Evolutionary conservation across 2,797 vertebrate species (phyloP).

Genomic region (Neopelma chrysocephalum): DNA sequence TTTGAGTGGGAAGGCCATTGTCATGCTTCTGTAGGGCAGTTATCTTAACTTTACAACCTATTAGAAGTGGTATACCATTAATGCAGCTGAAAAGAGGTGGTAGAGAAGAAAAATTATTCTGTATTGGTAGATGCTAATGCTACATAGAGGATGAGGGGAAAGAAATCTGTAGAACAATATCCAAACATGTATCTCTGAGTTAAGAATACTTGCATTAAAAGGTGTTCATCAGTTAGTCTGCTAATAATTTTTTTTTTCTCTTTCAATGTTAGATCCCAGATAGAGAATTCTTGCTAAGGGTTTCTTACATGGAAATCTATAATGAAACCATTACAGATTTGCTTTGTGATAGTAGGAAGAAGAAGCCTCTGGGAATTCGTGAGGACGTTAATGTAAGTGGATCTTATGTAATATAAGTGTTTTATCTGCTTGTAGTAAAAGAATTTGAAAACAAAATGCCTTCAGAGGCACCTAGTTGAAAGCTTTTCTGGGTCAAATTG

Average conservation of each 20-base stretch:
- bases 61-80: neutral
- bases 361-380: constrained; percentile 91
- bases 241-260: neutral
- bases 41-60: neutral
- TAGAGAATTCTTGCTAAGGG: constrained; percentile 93
- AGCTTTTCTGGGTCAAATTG: neutral
- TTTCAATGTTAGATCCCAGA: constrained; percentile 82
- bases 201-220: neutral
- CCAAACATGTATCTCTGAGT: neutral
- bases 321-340: constrained; percentile 95
- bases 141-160: neutral
- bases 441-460: neutral
- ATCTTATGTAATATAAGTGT: neutral
- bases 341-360: constrained; percentile 88
- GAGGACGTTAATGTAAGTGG: constrained; percentile 89
- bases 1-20: neutral
- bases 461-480: neutral
- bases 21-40: neutral
- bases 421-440: neutral
- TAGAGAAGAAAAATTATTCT: neutral
- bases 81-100: neutral
- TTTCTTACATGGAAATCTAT: constrained; percentile 99
- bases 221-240: neutral
- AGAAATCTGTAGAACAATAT: neutral
- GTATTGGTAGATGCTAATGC: neutral